Base-by-base conservation (phyloP, 2,888 invertebrate genomes). In the Papilio gigon region DNA sequence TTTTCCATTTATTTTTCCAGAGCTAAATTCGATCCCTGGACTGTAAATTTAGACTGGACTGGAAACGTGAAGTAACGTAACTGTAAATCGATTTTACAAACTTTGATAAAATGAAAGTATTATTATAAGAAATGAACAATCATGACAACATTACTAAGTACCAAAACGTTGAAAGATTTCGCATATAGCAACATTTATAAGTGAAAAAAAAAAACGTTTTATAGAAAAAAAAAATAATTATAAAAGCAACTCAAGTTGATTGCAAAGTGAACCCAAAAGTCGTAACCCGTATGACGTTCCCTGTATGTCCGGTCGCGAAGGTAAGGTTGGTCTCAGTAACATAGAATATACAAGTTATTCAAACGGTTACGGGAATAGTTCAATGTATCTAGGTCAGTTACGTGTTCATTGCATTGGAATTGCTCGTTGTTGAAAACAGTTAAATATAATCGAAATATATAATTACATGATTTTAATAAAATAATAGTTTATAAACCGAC, bases 291-390 rank as follows among this genome's bases (percentile, higher is more conserved):
- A n/a, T n/a, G n/a, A 25, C 11, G 12, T 53, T 53, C 2, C 2
- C 25, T 53, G 53, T 8, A 47, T 56, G 30, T 30, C 30, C 53
- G n/a, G 1, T 56, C 9, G n/a, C 53, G n/a, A 25, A 25, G 22
- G 4, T n/a, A 30, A 30, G 3, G 53, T 56, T 53, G 17, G 11
- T 37, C 4, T 12, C 37, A 37, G 11, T 56, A 14, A 25, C 50
- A 9, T 30, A 56, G 30, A 56, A 56, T 12, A 56, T 30, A 30
- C 27, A 56, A 56, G 17, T 30, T 56, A 56, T 30, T 56, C 17
- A 30, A 17, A 27, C 27, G 42, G 50, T 53, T 53, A 56, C 53
- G 30, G 53, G 30, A 56, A 56, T 56, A 56, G 53, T 56, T 56
- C 53, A 56, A 17, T 56, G 30, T 56, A 56, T 56, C 17, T 56